These are phyloP conservation scores for Virgularia gustaviana DNA, from an alignment of 92 coral and sea anemone genomes.

Conservation along the genomic window DNA sequence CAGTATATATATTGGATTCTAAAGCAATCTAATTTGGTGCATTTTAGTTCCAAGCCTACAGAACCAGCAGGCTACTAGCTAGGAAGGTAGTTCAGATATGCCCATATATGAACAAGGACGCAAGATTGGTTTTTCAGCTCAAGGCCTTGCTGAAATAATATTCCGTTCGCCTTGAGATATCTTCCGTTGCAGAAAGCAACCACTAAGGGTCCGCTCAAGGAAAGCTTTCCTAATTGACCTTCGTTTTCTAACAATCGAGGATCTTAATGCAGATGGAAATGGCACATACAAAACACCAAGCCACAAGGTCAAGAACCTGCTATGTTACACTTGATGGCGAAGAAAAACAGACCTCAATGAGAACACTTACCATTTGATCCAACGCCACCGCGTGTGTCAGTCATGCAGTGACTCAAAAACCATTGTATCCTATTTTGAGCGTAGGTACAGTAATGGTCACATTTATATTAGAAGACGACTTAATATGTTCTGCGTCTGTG, in stretches of 20 bases:
- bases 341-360: background rate
- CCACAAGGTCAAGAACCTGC: slow-evolving; percentile 26
- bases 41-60: too few species aligned
- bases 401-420: too few species aligned
- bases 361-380: too few species aligned
- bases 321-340: background rate
- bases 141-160: slow-evolving; percentile 24
- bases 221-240: slow-evolving; percentile 21
- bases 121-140: slow-evolving; percentile 11
- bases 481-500: too few species aligned
- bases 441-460: too few species aligned
- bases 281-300: slow-evolving; percentile 34
- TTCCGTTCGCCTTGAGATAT: background rate
- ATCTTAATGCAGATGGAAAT: slow-evolving; percentile 22
- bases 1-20: too few species aligned
- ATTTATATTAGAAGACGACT: too few species aligned
- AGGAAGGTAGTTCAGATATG: too few species aligned
- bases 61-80: too few species aligned
- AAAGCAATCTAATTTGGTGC: too few species aligned
- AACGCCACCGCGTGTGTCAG: too few species aligned
- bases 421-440: too few species aligned
- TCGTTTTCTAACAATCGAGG: slow-evolving; percentile 7
- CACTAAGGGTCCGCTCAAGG: slow-evolving; percentile 24
- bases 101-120: slow-evolving; percentile 23
- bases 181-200: slow-evolving; percentile 25